Conservation (phyloP, 2,888 invertebrate genomes). For the Himalopsyche kuldschensis region DNA sequence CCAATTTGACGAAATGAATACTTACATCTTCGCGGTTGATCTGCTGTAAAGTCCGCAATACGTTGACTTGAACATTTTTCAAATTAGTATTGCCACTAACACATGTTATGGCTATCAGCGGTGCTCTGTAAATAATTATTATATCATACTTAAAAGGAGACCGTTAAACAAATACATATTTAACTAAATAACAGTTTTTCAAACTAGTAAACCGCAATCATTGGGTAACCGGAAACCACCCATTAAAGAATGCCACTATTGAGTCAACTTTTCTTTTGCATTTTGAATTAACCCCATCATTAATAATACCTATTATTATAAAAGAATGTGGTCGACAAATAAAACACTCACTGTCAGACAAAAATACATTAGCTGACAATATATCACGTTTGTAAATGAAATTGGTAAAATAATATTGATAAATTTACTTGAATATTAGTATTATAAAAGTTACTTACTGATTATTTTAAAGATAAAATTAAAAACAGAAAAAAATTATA, state of each 20-base stretch:
- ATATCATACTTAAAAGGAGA: too few species aligned
- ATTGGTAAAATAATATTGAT: background rate
- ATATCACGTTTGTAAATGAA: too few species aligned
- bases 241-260: too few species aligned
- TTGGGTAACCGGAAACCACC: background rate
- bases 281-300: too few species aligned
- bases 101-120: conserved; percentile 73
- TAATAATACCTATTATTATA: background rate
- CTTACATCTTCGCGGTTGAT: conserved; percentile 66
- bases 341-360: too few species aligned
- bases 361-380: too few species aligned
- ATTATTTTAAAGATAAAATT: background rate
- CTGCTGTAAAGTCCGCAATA: conserved; percentile 66
- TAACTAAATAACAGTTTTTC: too few species aligned
- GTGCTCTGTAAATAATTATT: conserved; percentile 45
- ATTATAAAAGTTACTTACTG: background rate
- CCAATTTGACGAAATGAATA: conserved; percentile 35
- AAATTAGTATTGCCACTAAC: conserved; percentile 73
- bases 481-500: too few species aligned
- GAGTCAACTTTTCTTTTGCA: too few species aligned
- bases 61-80: conserved; percentile 69
- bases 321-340: background rate
- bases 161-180: too few species aligned
- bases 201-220: background rate
- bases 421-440: background rate